Conservation (phyloP, 2,113 vertebrate species). For the Hippotragus niger region DNA sequence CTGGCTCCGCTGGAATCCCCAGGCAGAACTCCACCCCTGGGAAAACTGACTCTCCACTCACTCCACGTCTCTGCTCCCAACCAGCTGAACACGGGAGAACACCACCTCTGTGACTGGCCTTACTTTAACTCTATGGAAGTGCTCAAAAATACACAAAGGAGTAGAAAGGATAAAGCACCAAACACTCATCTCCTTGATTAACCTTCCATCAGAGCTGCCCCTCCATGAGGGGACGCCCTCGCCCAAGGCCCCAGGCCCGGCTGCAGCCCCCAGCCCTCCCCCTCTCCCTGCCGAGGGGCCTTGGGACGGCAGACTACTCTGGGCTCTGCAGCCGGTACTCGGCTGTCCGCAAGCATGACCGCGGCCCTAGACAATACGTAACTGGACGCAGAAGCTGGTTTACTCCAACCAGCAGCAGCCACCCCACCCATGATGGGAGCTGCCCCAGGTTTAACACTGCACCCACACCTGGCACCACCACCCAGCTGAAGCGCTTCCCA, state of each 20-base stretch:
- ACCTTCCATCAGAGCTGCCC: rapidly evolving
- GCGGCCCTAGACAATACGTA: not conserved
- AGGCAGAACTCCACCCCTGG: not conserved
- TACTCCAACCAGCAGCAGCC: not conserved
- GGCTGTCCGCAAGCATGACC: not conserved
- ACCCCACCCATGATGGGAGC: rapidly evolving
- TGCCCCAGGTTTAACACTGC: not conserved
- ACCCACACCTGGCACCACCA: rapidly evolving
- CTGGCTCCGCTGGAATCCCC: not conserved
- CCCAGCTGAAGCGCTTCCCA: not conserved
- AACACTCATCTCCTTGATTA: not conserved
- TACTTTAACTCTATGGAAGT: not conserved
- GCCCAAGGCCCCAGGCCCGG: rapidly evolving
- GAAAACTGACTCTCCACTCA: not conserved
- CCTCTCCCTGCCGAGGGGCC: not conserved
- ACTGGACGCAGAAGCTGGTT: too few species aligned
- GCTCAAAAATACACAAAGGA: not conserved
- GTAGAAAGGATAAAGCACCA: not conserved
- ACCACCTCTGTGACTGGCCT: not conserved
- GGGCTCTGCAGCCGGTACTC: not conserved
- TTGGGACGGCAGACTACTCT: rapidly evolving
- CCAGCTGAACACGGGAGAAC: too few species aligned
- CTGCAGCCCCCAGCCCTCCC: rapidly evolving
- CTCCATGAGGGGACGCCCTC: not conserved
- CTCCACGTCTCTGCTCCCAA: not conserved